Conservation (phyloP, 2,113 vertebrate genomes). For the Anoplopoma fimbria region DNA sequence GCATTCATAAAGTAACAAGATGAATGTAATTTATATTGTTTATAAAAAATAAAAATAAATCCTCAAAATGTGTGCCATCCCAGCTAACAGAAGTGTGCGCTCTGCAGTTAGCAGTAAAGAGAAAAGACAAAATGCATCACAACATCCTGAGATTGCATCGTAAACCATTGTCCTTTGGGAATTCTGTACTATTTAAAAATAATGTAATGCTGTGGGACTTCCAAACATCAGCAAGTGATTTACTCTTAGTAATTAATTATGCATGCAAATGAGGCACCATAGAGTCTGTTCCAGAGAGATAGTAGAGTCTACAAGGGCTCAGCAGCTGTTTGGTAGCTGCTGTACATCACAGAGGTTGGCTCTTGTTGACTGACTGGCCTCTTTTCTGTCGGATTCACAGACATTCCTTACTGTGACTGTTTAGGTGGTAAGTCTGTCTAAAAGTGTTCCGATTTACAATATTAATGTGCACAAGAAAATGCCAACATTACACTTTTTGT, state of each 20-base stretch:
- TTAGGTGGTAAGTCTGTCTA: slow-evolving; percentile 83
- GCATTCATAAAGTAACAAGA: neutral
- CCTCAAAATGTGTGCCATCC: neutral
- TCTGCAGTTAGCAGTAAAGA: slow-evolving; percentile 34
- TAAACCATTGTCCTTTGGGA: slow-evolving; percentile 57
- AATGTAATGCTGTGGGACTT: slow-evolving; percentile 44
- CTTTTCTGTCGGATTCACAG: slow-evolving; percentile 83
- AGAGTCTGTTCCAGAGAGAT: slow-evolving; percentile 61
- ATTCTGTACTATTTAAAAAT: slow-evolving; percentile 53
- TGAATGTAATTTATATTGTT: neutral
- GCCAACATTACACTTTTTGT: slow-evolving; percentile 14
- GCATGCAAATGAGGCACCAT: slow-evolving; percentile 74
- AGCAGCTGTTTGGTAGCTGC: slow-evolving; percentile 49
- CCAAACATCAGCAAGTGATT: slow-evolving; percentile 68
- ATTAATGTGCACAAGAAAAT: slow-evolving; percentile 56
- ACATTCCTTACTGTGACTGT: slow-evolving; percentile 85
- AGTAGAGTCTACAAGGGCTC: slow-evolving; percentile 40
- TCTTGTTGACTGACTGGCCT: slow-evolving; percentile 57
- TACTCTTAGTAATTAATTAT: slow-evolving; percentile 70
- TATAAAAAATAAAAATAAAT: neutral
- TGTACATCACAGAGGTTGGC: slow-evolving; percentile 35
- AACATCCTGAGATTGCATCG: slow-evolving; percentile 35
- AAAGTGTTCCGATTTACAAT: slow-evolving; percentile 26
- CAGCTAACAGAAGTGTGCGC: slow-evolving; percentile 5
- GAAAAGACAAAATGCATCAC: slow-evolving; percentile 50